phyloP scores from a whole-genome alignment of 2,113 vertebrate species.

The Spizaetus ornatus region DNA sequence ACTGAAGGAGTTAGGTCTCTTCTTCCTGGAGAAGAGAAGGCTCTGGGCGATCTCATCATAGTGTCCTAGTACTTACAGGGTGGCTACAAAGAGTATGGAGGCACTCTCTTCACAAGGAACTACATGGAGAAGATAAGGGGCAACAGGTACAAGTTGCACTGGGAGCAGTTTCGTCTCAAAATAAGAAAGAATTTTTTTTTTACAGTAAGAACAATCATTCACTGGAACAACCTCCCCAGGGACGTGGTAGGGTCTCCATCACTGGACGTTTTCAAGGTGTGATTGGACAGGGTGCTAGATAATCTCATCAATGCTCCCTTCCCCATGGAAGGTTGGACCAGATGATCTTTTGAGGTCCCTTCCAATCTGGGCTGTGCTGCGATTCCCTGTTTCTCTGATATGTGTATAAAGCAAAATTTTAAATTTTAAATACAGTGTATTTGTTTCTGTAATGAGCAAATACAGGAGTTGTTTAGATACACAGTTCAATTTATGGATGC shows the following conservation, averaged over 20 bases:
- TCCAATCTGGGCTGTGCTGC: neutral
- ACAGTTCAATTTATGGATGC: neutral
- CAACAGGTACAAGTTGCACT: neutral
- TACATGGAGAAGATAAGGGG: neutral
- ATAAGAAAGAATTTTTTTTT: neutral
- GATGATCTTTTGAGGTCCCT: neutral
- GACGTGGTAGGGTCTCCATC: rapidly evolving
- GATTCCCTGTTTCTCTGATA: neutral
- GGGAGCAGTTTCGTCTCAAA: neutral
- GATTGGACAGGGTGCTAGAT: neutral
- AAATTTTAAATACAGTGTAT: neutral
- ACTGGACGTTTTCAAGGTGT: neutral
- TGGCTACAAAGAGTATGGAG: neutral
- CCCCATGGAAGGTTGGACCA: neutral
- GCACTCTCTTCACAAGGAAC: neutral
- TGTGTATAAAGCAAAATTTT: neutral
- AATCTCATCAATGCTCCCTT: neutral
- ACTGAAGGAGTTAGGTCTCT: neutral
- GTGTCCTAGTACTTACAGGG: neutral
- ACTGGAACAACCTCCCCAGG: neutral
- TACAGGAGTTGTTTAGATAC: neutral
- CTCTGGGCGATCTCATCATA: neutral
- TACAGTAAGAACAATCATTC: neutral
- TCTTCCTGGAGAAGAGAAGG: neutral
- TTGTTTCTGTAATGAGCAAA: neutral